Evolutionary conservation across 2,113 vertebrate genomes (phyloP), one percentile per base, ranked within the genome.

Genomic region (Ameiurus melas): DNA sequence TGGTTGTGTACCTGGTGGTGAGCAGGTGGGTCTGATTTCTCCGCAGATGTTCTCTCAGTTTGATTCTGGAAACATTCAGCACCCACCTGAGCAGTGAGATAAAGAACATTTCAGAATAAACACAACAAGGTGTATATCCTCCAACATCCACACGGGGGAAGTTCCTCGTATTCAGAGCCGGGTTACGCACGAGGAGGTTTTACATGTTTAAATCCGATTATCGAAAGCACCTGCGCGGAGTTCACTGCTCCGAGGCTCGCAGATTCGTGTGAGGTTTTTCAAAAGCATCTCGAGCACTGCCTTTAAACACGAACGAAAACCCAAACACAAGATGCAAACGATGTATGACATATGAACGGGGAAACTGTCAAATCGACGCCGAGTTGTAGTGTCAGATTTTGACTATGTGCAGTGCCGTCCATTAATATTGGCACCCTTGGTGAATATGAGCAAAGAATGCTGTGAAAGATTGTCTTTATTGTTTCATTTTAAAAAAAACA

Each of bases 31-130:
- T 90, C 94, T 94, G 94, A 93, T 85, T 92, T 94, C 82, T 93
- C 93, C 79, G 47, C 83, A 78, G 90, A 92, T 43, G 93, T 91
- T 86, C 93, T 93, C 89, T 92, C 92, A 60, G 94, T 95, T 91
- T 95, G 93, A 90, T 95, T 96, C 85, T 94, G 93, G 88, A 87
- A 94, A 88, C 96, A 96, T 77, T 92, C 87, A 43, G 85, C 89
- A 9, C 93, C 94, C 33, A 92, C 87, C 96, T 96, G 33, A 68
- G 51, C 19, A 66, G 43, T 16, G 17, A 89, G 71, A 64, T 1
- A 51, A 51, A 5, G n/a, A 12, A 33, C 2, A 77, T 47, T 75
- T 83, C n/a, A 79, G 83, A 62, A 30, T 19, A 81, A 57, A 64
- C 75, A 84, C n/a, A 55, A 43, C 22, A 83, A 73, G 53, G 36